Evolutionary conservation across 2,113 vertebrate species (phyloP).

Genomic region (Empidonax traillii): DNA sequence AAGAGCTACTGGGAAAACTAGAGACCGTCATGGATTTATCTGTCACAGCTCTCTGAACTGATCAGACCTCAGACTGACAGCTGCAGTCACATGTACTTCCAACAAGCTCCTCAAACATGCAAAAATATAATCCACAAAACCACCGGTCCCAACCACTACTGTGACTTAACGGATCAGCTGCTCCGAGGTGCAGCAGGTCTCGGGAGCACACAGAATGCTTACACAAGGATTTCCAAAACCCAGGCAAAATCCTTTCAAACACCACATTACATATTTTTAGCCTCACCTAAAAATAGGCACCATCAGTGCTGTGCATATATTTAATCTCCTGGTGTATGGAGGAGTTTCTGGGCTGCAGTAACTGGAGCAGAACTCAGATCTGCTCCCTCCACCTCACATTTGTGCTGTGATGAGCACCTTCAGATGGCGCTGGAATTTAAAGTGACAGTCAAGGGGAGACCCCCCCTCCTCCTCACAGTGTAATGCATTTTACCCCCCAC

Average conservation of each 20-base stretch:
- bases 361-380: conserved; percentile 43
- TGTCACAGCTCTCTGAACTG: neutral
- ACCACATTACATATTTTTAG: neutral
- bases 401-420: conserved; percentile 6
- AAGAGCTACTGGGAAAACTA: neutral
- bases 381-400: neutral
- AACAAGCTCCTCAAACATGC: neutral
- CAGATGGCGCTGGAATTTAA: neutral
- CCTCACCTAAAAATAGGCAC: conserved; percentile 20
- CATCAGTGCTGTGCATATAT: neutral
- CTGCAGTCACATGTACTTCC: neutral
- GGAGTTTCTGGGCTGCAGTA: neutral
- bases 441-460: neutral
- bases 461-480: neutral
- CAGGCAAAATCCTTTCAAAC: neutral
- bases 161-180: neutral
- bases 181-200: neutral
- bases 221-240: neutral
- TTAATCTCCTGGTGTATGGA: neutral
- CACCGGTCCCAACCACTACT: neutral
- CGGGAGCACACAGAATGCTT: neutral
- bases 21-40: neutral
- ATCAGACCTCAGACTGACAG: neutral
- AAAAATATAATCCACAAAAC: neutral
- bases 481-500: neutral